Conservation (phyloP, 1,140 invertebrate genomes). For the Drosophila sturtevanti region DNA sequence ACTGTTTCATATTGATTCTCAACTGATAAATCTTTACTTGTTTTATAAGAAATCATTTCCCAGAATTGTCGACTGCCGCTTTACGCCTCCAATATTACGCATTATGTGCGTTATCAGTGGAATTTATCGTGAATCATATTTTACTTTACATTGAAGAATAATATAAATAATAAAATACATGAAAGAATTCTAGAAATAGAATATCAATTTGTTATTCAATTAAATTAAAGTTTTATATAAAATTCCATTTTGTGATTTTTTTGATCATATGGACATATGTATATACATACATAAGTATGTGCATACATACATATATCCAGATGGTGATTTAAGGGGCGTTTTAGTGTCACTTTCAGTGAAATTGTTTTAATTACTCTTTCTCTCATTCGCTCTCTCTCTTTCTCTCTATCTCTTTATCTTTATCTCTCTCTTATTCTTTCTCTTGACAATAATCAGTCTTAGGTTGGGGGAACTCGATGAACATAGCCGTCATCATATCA, state of each 20-base stretch:
- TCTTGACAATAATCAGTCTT: neutral
- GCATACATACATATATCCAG: neutral
- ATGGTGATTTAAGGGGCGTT: constrained; percentile 32
- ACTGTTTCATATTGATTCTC: too few relatives aligned
- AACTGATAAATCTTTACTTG: too few relatives aligned
- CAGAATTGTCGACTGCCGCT: too few relatives aligned
- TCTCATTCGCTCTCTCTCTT: neutral
- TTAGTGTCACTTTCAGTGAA: constrained; percentile 34
- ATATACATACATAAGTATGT: too few relatives aligned
- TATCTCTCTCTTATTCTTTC: neutral
- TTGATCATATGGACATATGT: too few relatives aligned
- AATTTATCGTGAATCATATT: neutral
- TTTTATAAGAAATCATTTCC: too few relatives aligned
- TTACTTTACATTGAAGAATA: neutral
- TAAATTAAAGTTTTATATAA: neutral
- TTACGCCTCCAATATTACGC: constrained; percentile 1
- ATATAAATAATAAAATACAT: neutral
- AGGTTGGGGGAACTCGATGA: constrained; percentile 12
- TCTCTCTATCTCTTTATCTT: neutral
- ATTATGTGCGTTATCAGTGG: neutral
- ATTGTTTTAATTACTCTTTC: constrained; percentile 33
- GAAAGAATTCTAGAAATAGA: neutral
- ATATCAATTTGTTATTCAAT: neutral
- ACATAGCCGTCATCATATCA: constrained; percentile 6
- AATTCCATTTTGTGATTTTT: constrained; percentile 1